Percentiles rank a stretch among this genome's conserved stretches.
Evolutionary conservation across 2,888 invertebrate species (phyloP).

Genomic region (Biston stratarius): DNA sequence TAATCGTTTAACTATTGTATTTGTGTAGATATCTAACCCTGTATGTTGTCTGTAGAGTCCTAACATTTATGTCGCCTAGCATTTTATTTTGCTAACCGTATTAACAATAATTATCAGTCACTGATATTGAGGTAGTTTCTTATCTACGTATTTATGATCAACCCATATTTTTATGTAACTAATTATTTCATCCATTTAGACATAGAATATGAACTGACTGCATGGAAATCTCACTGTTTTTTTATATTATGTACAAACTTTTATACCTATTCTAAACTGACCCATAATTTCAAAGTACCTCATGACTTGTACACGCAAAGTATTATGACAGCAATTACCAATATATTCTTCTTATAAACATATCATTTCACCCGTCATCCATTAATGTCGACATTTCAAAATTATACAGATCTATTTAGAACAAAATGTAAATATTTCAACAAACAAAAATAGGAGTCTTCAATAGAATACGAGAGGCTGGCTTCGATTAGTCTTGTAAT

Average conservation of each 20-base stretch:
- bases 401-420: constrained; percentile 71
- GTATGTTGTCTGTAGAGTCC: constrained; percentile 31
- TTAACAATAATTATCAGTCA: constrained; percentile 5
- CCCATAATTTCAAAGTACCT: constrained; percentile 62
- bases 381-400: constrained; percentile 45
- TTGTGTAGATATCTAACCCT: constrained; percentile 19
- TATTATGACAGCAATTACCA: constrained; percentile 31
- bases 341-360: constrained; percentile 26
- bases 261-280: constrained; percentile 57
- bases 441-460: not conserved
- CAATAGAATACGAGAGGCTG: constrained; percentile 7
- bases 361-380: constrained; percentile 30
- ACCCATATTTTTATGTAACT: constrained; percentile 14
- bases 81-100: constrained; percentile 32
- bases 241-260: constrained; percentile 29
- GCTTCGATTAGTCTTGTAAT: constrained; percentile 18
- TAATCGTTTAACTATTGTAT: constrained; percentile 8
- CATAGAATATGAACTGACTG: constrained; percentile 22
- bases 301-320: constrained; percentile 31
- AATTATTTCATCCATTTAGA: constrained; percentile 11
- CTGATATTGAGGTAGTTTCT: constrained; percentile 1
- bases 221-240: constrained; percentile 31
- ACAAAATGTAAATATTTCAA: constrained; percentile 23
- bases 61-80: constrained; percentile 31
- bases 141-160: constrained; percentile 1